Conservation (phyloP, 2,888 invertebrate species). For the Drosophila rubida region DNA sequence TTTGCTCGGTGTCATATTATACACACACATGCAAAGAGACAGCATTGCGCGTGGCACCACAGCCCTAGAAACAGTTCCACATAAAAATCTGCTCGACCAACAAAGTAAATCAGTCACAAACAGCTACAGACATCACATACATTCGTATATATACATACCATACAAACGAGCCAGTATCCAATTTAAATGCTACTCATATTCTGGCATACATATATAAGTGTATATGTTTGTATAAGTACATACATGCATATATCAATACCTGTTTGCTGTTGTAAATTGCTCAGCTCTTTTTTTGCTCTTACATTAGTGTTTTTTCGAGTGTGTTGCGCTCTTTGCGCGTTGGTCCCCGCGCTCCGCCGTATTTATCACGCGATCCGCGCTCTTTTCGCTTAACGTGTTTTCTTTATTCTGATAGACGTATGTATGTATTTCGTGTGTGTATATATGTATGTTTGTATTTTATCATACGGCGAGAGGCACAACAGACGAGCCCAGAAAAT, state of each 20-base stretch:
- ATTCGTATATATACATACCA: conserved; percentile 13
- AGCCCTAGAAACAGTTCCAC: conserved; percentile 40
- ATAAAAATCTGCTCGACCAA: conserved; percentile 63
- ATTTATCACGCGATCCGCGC: conserved; percentile 14
- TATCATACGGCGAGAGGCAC: conserved; percentile 38
- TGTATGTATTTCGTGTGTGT: conserved; percentile 8
- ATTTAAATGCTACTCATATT: conserved; percentile 28
- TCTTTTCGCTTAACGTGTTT: conserved; percentile 36
- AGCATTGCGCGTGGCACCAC: conserved; percentile 50
- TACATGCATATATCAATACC: conserved; percentile 44
- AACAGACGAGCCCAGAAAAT: conserved; percentile 73
- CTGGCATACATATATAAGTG: conserved; percentile 11
- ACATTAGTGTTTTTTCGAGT: conserved; percentile 49
- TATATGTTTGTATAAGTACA: conserved; percentile 7
- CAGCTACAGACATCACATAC: conserved; percentile 11
- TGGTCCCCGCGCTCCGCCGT: not conserved
- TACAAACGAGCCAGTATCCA: conserved; percentile 23
- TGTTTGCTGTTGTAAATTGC: conserved; percentile 51
- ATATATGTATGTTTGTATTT: conserved; percentile 21
- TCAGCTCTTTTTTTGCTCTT: conserved; percentile 55
- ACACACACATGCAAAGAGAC: conserved; percentile 8
- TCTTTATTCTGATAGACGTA: conserved; percentile 23
- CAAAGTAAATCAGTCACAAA: conserved; percentile 49
- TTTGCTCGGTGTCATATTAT: conserved; percentile 27
- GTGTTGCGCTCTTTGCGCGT: conserved; percentile 55